A percentile compares a stretch with the other conserved stretches of the same genome.
Evolutionary conservation across 1,140 invertebrate genomes (phyloP).

Genomic region (Zaprionus vittiger): DNA sequence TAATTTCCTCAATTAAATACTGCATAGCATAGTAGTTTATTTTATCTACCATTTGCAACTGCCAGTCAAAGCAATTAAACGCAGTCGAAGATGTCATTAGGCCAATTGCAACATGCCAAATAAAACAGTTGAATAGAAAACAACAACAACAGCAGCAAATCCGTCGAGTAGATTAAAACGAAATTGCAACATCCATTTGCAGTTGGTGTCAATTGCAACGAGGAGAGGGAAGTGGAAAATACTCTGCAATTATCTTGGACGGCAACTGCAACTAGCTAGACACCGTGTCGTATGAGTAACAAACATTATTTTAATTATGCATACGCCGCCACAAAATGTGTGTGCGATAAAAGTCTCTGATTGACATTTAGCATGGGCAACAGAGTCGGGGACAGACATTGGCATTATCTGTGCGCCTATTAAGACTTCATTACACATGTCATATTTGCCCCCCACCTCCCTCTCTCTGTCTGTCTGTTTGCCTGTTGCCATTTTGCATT

Average conservation of each 20-base stretch:
- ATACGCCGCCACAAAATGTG: slow-evolving; percentile 33
- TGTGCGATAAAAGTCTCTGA: slow-evolving; percentile 9
- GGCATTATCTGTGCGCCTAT: slow-evolving; percentile 72
- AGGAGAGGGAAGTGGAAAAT: slow-evolving; percentile 14
- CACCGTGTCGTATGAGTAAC: slow-evolving; percentile 73
- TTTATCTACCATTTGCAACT: slow-evolving; percentile 6
- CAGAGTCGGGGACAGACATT: slow-evolving; percentile 39
- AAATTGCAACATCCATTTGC: slow-evolving; percentile 18
- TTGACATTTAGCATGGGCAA: slow-evolving; percentile 64
- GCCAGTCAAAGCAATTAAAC: not conserved
- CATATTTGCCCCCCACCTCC: slow-evolving; percentile 60
- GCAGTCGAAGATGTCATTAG: slow-evolving; percentile 8
- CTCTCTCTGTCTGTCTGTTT: not conserved
- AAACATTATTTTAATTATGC: slow-evolving; percentile 75
- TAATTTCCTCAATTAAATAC: slow-evolving; percentile 3
- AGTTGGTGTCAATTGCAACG: slow-evolving; percentile 31
- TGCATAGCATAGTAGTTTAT: not conserved
- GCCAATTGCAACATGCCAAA: slow-evolving; percentile 6
- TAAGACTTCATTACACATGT: slow-evolving; percentile 82
- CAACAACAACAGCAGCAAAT: not conserved
- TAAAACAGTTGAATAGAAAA: not conserved
- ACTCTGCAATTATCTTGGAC: slow-evolving; percentile 65
- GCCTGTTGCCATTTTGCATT: not conserved
- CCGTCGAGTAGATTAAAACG: not conserved
- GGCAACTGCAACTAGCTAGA: slow-evolving; percentile 33